Base-by-base conservation (phyloP, 2,113 vertebrate species). In the Hippoglossus stenolepis region DNA sequence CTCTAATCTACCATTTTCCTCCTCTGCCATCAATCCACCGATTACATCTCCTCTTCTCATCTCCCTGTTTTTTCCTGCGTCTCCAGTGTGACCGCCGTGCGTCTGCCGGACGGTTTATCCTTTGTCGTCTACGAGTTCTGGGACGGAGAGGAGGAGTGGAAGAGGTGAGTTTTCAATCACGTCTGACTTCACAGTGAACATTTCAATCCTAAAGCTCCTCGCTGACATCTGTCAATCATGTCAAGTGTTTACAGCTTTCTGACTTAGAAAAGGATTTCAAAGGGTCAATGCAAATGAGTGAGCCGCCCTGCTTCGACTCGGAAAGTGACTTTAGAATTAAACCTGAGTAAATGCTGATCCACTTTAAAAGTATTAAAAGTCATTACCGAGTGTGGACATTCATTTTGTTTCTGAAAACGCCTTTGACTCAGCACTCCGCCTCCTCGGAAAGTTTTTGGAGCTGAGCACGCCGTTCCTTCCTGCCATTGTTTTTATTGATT, bases 111-210 rank as follows among this genome's bases (percentile, higher is more conserved):
- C 0, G 96, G 95, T 18, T 74, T 96, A 71, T 97, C 96, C 87
- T 98, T 98, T 14, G 96, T 98, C 3, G 64, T 98, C 72, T 98
- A 98, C 0, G 97, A 98, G 89, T 98, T 98, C 93, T 98, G 97
- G 97, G 97, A 97, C 66, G 96, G 95, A 0, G 96, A 98, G 73
- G 96, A 97, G 24, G 96, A 96, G 59, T 98, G 97, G 97, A 98
- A 96, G 87, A 96, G 96, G 97, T 98, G 79, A 79, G 80, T 80
- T 24, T 57, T 21, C 31, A 20, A 13, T 31, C 3, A 24, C 20
- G 24, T 68, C 24, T 5, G 31, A 31, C 31, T 31, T 31, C 31
- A 31, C 2, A 5, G 28, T 28, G 17, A 53, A 31, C 28, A 53
- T 31, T 24, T 65, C 18, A 60, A n/a, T 51, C 38, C 7, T 28